These are phyloP conservation scores for Proisotoma minuta DNA, from an alignment of 2,888 invertebrate species.

Conservation along the genomic window DNA sequence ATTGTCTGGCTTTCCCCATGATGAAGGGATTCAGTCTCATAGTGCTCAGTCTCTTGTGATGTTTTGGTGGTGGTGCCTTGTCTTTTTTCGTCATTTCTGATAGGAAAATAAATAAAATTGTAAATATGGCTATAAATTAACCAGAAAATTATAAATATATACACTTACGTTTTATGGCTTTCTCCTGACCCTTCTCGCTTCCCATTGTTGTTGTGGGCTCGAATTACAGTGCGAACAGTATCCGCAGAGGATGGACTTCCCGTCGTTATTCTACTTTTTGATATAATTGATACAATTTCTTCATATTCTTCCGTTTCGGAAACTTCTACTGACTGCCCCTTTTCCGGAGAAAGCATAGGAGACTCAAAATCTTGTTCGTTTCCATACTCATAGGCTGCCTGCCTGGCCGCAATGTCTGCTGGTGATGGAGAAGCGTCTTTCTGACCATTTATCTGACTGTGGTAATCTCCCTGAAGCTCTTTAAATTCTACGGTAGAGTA, in stretches of 20 bases:
- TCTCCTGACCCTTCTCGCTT: not conserved
- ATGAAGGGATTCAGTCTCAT: too few relatives aligned
- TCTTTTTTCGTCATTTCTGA: too few relatives aligned
- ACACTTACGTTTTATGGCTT: too few relatives aligned
- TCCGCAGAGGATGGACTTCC: slow-evolving; percentile 42
- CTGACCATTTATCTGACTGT: slow-evolving; percentile 19
- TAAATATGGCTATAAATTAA: too few relatives aligned
- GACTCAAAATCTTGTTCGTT: not conserved
- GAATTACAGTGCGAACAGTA: slow-evolving; percentile 34
- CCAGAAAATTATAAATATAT: too few relatives aligned
- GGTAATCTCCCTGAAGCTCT: slow-evolving; percentile 29
- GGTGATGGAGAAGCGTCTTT: not conserved
- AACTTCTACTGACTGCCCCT: not conserved
- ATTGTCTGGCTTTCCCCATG: too few relatives aligned
- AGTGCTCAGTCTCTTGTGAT: too few relatives aligned
- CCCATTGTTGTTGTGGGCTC: not conserved
- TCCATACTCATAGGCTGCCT: slow-evolving; percentile 29
- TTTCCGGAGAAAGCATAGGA: not conserved
- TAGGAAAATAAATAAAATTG: too few relatives aligned
- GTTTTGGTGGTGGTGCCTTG: too few relatives aligned
- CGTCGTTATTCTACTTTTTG: slow-evolving; percentile 23
- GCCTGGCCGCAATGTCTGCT: slow-evolving; percentile 20
- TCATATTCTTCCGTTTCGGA: not conserved
- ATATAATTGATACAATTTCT: not conserved
- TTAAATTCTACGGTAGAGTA: slow-evolving; percentile 28